These are phyloP conservation scores for Mergus octosetaceus DNA, from an alignment of 2,797 vertebrate genomes.

Conservation along the genomic window DNA sequence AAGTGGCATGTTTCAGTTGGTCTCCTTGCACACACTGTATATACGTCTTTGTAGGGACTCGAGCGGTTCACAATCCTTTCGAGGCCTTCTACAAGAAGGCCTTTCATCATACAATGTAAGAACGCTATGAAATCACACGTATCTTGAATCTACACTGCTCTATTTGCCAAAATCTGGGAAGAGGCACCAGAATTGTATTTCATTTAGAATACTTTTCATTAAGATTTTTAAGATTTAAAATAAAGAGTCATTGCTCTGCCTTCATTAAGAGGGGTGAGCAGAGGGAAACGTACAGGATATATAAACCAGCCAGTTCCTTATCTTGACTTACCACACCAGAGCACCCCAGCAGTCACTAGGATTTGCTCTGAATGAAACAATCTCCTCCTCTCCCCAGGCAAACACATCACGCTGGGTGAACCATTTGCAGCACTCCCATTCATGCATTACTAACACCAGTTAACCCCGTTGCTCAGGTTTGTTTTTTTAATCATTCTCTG, in stretches of 20 bases:
- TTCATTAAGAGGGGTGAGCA: not conserved
- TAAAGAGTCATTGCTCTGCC: not conserved
- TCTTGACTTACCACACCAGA: not conserved
- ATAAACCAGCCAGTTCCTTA: not conserved
- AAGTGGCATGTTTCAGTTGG: not conserved
- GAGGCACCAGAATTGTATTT: fast-evolving
- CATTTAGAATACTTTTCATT: not conserved
- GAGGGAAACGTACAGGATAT: not conserved
- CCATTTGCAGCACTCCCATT: not conserved
- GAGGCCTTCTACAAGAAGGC: not conserved
- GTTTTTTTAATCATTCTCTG: not conserved
- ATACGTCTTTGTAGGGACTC: not conserved
- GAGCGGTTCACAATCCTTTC: not conserved
- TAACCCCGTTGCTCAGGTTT: not conserved
- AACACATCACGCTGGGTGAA: not conserved
- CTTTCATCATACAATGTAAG: not conserved
- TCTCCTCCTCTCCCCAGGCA: not conserved
- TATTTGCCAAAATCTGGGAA: not conserved
- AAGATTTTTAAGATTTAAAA: not conserved
- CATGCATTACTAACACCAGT: not conserved
- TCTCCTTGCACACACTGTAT: not conserved
- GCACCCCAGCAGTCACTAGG: not conserved
- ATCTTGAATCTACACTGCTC: not conserved
- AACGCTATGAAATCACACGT: not conserved
- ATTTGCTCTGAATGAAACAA: not conserved